Evolutionary conservation across 2,113 vertebrate species (phyloP).

Genomic region (Albula glossodonta): DNA sequence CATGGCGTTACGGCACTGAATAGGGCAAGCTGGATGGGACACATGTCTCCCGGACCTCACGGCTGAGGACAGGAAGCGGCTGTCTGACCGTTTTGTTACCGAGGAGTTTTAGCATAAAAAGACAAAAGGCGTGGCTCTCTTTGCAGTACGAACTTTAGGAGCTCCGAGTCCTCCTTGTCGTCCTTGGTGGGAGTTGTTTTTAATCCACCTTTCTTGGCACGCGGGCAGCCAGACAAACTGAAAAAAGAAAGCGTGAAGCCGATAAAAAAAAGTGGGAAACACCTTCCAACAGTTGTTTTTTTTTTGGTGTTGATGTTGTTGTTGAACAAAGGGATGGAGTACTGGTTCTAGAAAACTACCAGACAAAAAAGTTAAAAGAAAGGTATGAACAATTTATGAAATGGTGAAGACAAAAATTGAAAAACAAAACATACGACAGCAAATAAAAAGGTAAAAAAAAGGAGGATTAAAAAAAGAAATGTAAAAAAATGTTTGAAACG

Average conservation of each 20-base stretch:
- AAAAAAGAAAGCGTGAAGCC: constrained; percentile 79
- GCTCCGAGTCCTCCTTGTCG: constrained; percentile 97
- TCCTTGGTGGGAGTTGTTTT: constrained; percentile 95
- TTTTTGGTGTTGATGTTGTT: not conserved
- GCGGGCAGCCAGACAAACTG: constrained; percentile 99
- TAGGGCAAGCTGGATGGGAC: constrained; percentile 30
- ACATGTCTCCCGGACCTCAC: constrained; percentile 48
- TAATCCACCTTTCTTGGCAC: constrained; percentile 99
- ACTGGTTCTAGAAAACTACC: constrained; percentile 29
- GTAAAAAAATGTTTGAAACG: constrained; percentile 43
- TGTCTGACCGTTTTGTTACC: constrained; percentile 56
- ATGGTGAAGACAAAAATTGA: not conserved
- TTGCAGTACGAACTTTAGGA: constrained; percentile 93
- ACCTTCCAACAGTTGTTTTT: constrained; percentile 15
- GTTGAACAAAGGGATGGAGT: constrained; percentile 40
- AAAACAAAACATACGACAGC: constrained; percentile 21
- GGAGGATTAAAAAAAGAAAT: constrained; percentile 14
- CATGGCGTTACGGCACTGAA: constrained; percentile 38
- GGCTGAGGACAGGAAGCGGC: constrained; percentile 46
- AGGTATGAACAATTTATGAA: not conserved
- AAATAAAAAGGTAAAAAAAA: constrained; percentile 38
- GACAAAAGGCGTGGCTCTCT: constrained; percentile 63
- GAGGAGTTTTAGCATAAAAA: constrained; percentile 64
- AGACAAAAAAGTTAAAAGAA: not conserved
- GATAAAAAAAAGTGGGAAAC: constrained; percentile 64